Evolutionary conservation across 1,140 invertebrate genomes (phyloP).

Genomic region (Tetramorium parvispinum): DNA sequence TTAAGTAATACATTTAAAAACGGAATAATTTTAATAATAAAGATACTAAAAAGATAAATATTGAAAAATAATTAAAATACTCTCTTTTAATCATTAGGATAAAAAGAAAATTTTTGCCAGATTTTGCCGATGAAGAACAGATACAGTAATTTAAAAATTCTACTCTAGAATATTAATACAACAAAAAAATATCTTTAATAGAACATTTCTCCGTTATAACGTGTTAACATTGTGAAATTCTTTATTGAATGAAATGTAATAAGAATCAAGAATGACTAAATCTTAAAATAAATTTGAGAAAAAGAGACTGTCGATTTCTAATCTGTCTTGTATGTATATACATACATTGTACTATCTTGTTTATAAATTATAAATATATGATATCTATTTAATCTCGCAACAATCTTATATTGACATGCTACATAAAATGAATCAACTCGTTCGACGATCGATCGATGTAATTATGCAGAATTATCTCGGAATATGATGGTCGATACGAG

Average conservation of each 20-base stretch:
- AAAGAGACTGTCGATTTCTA: background rate
- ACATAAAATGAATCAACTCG: background rate
- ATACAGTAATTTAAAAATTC: background rate
- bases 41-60: background rate
- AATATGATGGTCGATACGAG: background rate
- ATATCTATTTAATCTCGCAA: background rate
- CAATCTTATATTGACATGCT: background rate
- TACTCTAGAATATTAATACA: background rate
- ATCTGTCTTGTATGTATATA: background rate
- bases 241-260: background rate
- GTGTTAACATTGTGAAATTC: background rate
- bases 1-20: background rate
- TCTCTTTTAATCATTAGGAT: background rate
- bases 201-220: background rate
- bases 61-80: background rate
- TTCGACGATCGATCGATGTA: background rate
- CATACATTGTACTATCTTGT: too few species aligned
- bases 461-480: slow-evolving; percentile 17
- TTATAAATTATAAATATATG: background rate
- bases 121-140: background rate
- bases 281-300: background rate
- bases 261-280: background rate
- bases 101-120: background rate
- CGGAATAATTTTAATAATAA: background rate
- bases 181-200: slow-evolving; percentile 8